Percentiles rank a stretch among this genome's conserved stretches.
These are phyloP conservation scores for Gambusia holbrooki DNA, from an alignment of 2,113 vertebrate genomes.

Conservation along the genomic window DNA sequence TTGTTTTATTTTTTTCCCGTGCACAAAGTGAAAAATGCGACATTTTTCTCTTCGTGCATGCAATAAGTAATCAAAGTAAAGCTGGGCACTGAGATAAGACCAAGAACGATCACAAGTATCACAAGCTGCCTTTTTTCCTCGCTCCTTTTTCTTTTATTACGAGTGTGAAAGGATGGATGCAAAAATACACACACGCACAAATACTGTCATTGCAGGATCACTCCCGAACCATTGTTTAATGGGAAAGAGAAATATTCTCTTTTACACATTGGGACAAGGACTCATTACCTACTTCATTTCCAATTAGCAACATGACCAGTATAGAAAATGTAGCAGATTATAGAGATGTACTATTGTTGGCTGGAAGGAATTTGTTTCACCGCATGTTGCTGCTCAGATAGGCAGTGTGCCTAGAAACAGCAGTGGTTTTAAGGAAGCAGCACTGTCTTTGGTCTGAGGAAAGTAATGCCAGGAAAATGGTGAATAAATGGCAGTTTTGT, in stretches of 20 bases:
- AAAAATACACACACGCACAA: constrained; percentile 16
- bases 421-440: constrained; percentile 40
- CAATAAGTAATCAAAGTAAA: constrained; percentile 55
- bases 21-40: constrained; percentile 38
- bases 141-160: constrained; percentile 44
- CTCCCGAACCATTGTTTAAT: constrained; percentile 40
- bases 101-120: constrained; percentile 33
- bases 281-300: constrained; percentile 70
- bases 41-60: constrained; percentile 16
- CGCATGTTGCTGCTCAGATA: constrained; percentile 64
- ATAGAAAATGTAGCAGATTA: constrained; percentile 47
- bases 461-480: constrained; percentile 44
- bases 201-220: constrained; percentile 37
- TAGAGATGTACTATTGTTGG: constrained; percentile 47
- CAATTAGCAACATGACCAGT: constrained; percentile 65
- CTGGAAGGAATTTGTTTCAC: constrained; percentile 61
- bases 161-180: constrained; percentile 38
- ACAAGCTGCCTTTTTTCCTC: constrained; percentile 19
- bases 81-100: constrained; percentile 68
- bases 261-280: constrained; percentile 64
- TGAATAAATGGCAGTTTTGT: constrained; percentile 58
- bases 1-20: constrained; percentile 4
- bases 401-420: constrained; percentile 61
- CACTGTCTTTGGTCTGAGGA: constrained; percentile 32
- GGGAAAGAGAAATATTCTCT: constrained; percentile 53